phyloP scores from a whole-genome alignment of 2,797 vertebrate genomes.

The Perodicticus potto region DNA sequence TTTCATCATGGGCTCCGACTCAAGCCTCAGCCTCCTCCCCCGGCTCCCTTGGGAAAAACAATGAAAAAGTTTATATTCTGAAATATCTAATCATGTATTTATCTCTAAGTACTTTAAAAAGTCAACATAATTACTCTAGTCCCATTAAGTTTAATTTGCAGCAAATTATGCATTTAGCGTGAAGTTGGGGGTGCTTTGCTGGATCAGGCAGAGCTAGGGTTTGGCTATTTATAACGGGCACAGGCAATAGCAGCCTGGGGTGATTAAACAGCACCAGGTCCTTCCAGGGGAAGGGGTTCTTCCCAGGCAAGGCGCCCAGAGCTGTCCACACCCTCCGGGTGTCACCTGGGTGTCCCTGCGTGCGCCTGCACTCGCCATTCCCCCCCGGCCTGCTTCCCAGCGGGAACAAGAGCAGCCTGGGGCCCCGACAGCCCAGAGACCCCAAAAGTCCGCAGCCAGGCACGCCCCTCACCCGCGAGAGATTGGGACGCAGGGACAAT shows the following conservation, averaged over 20 bases:
- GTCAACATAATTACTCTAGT: slow-evolving; percentile 87
- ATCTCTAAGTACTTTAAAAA: slow-evolving; percentile 87
- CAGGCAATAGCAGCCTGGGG: not conserved
- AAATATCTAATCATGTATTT: slow-evolving; percentile 88
- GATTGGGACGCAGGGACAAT: not conserved
- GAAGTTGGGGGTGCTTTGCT: slow-evolving; percentile 81
- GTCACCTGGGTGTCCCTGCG: not conserved
- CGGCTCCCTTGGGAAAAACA: slow-evolving; percentile 74
- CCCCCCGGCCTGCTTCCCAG: not conserved
- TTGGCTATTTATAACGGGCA: slow-evolving; percentile 74
- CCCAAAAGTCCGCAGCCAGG: not conserved
- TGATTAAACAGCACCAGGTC: not conserved
- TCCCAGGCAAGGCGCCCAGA: rapidly evolving
- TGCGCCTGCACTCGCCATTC: not conserved
- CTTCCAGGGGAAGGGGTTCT: not conserved
- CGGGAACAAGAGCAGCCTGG: too few relatives aligned
- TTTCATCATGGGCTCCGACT: not conserved
- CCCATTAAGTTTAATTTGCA: slow-evolving; percentile 89
- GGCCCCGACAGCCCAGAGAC: not conserved
- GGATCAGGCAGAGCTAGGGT: slow-evolving; percentile 77
- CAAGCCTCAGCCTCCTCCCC: not conserved
- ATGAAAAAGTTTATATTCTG: slow-evolving; percentile 75
- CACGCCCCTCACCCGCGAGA: not conserved
- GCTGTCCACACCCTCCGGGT: rapidly evolving
- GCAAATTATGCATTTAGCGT: slow-evolving; percentile 86